Evolutionary conservation across 2,113 vertebrate species (phyloP), one percentile per base, ranked within the genome.

Genomic region (Physeter macrocephalus): DNA sequence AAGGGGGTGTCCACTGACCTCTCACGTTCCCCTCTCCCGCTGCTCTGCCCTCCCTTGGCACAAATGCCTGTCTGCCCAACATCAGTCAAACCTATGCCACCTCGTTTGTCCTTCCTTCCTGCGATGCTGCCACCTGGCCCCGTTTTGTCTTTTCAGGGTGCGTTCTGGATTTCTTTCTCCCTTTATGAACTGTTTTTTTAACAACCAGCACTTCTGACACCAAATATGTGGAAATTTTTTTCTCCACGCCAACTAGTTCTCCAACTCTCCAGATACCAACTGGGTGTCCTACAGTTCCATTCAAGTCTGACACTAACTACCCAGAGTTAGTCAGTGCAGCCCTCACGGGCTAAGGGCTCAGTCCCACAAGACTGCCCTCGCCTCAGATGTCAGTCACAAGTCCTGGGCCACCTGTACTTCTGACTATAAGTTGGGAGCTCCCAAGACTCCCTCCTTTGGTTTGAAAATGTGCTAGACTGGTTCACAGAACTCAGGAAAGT

Each of bases 1-100:
- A 14, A 0, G 1, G 25, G 1, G 0, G 8, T 14, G 41, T 43
- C 39, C 17, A 2, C 59, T 0, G 39, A 18, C n/a, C 27, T 7
- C 46, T 8, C 17, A 6, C 39, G 0, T 2, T 18, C 43, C 27
- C 34, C 6, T 29, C 29, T 69, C 14, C 61, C 3, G 11, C 36
- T 21, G 41, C 31, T 23, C 69, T 31, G 27, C 14, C 54, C 27
- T 23, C 54, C 34, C 67, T 18, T 7, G 9, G 27, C n/a, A 12
- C 5, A 11, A 11, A 7, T 2, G 13, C 67, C 43, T 46, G 1
- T 46, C 41, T 6, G 23, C 39, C 34, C 6, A 1, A 20, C 1
- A 6, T 7, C 2, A 15, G 0, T 4, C 7, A 2, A 25, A 4
- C 41, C 54, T 25, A 7, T 3, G 3, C 25, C 34, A 4, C 66